These are phyloP conservation scores for Donacobius atricapilla DNA, from an alignment of 2,113 vertebrate species.

Conservation along the genomic window DNA sequence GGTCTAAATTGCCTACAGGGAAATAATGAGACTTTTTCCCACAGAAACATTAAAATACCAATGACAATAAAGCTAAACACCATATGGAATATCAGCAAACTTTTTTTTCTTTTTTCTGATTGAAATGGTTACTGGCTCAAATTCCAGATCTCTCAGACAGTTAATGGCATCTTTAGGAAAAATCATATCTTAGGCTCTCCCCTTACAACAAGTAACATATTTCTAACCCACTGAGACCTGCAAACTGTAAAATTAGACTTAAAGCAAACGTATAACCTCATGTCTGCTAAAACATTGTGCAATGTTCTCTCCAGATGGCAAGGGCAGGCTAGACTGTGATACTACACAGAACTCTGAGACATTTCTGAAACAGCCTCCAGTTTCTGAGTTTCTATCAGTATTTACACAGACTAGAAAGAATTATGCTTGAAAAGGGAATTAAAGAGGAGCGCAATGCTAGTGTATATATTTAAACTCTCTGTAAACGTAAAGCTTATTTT, in stretches of 20 bases:
- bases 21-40: neutral
- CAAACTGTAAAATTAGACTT: neutral
- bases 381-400: neutral
- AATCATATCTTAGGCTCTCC: neutral
- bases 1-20: neutral
- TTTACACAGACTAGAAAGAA: neutral
- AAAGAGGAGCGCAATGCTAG: neutral
- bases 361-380: neutral
- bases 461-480: neutral
- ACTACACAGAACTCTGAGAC: neutral
- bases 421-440: neutral
- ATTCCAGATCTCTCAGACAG: neutral
- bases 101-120: neutral
- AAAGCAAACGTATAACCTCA: neutral
- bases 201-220: neutral
- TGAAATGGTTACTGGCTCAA: neutral
- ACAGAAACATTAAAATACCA: neutral
- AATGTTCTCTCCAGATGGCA: conserved; percentile 53
- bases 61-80: neutral
- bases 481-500: neutral
- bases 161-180: neutral
- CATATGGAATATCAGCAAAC: neutral
- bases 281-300: neutral
- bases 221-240: neutral
- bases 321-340: neutral